These are phyloP conservation scores for Anguilla japonica DNA, from an alignment of 2,113 vertebrate genomes.

Conservation along the genomic window DNA sequence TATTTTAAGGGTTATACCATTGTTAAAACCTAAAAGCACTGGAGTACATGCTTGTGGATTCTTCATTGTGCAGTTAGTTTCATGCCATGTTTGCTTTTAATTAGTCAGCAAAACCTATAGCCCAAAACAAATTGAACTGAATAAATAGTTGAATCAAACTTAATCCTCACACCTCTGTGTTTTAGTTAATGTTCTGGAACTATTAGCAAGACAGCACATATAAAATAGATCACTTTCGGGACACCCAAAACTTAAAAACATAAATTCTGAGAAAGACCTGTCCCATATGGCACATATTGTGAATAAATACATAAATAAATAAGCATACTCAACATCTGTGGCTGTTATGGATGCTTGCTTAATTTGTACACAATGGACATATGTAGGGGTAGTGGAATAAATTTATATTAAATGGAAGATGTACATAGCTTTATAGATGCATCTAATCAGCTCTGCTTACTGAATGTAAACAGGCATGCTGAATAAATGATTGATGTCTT, in stretches of 20 bases:
- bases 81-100: slow-evolving; percentile 27
- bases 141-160: slow-evolving; percentile 42
- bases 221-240: slow-evolving; percentile 55
- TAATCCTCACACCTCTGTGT: slow-evolving; percentile 46
- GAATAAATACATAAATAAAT: slow-evolving; percentile 46
- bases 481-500: not conserved
- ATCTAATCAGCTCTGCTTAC: not conserved
- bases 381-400: not conserved
- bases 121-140: slow-evolving; percentile 35
- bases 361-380: slow-evolving; percentile 3
- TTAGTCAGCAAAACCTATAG: slow-evolving; percentile 38
- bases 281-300: slow-evolving; percentile 12
- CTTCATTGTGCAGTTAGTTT: not conserved
- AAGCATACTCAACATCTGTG: not conserved
- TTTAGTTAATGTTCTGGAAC: slow-evolving; percentile 51
- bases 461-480: not conserved
- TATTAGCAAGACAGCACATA: slow-evolving; percentile 52
- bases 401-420: not conserved
- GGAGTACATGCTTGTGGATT: not conserved
- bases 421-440: not conserved
- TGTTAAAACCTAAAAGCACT: not conserved
- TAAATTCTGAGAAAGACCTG: slow-evolving; percentile 43
- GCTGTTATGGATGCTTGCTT: not conserved
- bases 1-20: not conserved
- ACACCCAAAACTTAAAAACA: slow-evolving; percentile 44